phyloP scores from a whole-genome alignment of 1,140 invertebrate species.

The Macrobrachium rosenbergii region DNA sequence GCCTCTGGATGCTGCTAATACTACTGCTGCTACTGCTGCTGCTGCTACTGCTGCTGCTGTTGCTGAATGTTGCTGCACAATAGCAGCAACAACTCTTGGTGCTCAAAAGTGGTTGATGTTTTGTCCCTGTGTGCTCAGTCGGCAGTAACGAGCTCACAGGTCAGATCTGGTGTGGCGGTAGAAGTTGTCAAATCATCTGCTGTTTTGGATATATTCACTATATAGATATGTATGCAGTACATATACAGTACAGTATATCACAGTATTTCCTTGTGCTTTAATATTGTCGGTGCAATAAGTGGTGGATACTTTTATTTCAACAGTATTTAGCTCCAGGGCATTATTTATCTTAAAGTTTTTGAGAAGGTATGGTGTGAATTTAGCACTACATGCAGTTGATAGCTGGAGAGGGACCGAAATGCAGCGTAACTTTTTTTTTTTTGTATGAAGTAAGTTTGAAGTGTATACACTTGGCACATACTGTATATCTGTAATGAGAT shows the following conservation, averaged over 20 bases:
- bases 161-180: conserved; percentile 33
- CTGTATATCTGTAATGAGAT: too few relatives aligned
- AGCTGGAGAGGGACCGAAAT: too few relatives aligned
- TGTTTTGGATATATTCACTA: not conserved
- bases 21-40: too few relatives aligned
- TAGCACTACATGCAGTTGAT: too few relatives aligned
- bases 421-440: too few relatives aligned
- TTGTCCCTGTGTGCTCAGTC: conserved; percentile 46
- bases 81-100: conserved; percentile 19
- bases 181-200: conserved; percentile 29
- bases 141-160: conserved; percentile 8
- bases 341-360: conserved; percentile 24
- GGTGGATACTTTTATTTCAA: conserved; percentile 59
- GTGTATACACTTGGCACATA: too few relatives aligned
- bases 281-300: conserved; percentile 57
- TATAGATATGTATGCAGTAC: too few relatives aligned
- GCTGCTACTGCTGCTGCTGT: too few relatives aligned
- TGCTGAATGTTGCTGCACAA: conserved; percentile 43
- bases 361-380: not conserved
- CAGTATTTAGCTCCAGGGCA: conserved; percentile 60
- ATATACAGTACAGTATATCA: conserved; percentile 18
- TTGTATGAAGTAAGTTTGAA: too few relatives aligned
- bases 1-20: conserved; percentile 18
- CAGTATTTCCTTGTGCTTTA: conserved; percentile 60
- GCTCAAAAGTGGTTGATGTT: conserved; percentile 57